A percentile compares a stretch with the other conserved stretches of the same genome.
These are phyloP conservation scores for Lutjanus campechanus DNA, from an alignment of 2,797 vertebrate genomes.

Conservation along the genomic window DNA sequence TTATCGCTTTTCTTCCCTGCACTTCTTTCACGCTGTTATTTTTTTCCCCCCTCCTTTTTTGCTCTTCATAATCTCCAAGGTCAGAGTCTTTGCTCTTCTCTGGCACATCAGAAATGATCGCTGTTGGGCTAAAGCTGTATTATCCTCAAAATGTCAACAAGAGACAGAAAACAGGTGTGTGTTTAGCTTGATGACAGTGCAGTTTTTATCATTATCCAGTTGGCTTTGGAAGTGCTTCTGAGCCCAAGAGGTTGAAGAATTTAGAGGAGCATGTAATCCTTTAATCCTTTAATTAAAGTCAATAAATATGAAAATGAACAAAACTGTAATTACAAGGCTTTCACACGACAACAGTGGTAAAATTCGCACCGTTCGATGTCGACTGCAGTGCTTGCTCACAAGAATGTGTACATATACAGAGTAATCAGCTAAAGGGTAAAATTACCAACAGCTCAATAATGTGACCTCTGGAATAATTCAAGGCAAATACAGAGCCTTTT, in stretches of 20 bases:
- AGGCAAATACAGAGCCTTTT: background rate
- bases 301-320: constrained; percentile 63
- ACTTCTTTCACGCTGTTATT: constrained; percentile 15
- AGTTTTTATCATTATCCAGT: constrained; percentile 54
- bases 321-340: constrained; percentile 51
- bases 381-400: background rate
- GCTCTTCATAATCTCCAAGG: constrained; percentile 37
- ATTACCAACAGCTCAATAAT: constrained; percentile 28
- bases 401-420: constrained; percentile 11
- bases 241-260: constrained; percentile 61
- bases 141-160: constrained; percentile 60
- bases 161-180: constrained; percentile 28
- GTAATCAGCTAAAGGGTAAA: constrained; percentile 21
- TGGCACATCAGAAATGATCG: constrained; percentile 20
- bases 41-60: constrained; percentile 19
- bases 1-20: background rate
- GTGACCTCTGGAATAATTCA: constrained; percentile 27
- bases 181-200: constrained; percentile 59
- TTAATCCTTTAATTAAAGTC: constrained; percentile 80
- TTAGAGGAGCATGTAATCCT: constrained; percentile 72
- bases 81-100: constrained; percentile 49
- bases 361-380: constrained; percentile 12
- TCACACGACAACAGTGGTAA: constrained; percentile 14
- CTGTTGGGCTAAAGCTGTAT: constrained; percentile 33
- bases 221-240: constrained; percentile 46